Evolutionary conservation across 2,113 vertebrate genomes (phyloP), one percentile per base, ranked within the genome.

Genomic region (Steatornis caripensis): DNA sequence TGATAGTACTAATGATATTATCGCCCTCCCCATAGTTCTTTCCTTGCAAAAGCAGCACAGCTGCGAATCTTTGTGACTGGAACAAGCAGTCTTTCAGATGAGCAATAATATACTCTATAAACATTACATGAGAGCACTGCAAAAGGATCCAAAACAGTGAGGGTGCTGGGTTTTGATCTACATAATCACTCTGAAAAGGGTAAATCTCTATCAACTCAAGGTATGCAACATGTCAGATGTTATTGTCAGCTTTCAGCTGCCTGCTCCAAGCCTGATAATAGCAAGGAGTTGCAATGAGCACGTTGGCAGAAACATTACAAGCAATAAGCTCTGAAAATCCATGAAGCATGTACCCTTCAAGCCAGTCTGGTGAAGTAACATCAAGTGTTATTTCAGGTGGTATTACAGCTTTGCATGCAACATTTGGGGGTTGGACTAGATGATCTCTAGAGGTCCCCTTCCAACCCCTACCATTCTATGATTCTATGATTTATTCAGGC

Each of bases 241-340:
- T 82, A 81, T 24, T 84, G 86, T 89, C 72, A 92, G 68, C 88
- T 89, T 90, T 48, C 90, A 69, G 82, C 90, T 85, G 78, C 69
- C 74, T 95, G 74, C 82, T 74, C 78, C 0, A 0, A 90, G 87
- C 57, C 83, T 1, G 48, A 71, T 84, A 89, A 68, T 39, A 82
- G 41, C 80, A 68, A 78, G 48, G 17, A 65, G 65, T 54, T 82
- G 72, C 60, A 92, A 92, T 37, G 77, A 76, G 43, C 1, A 12
- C 30, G 45, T 65, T 70, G 46, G 80, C 86, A 92, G 89, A 64
- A 94, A 82, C 71, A 87, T 68, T 82, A 69, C 58, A 87, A 93
- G 72, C 74, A 76, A 84, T 85, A 82, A 91, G n/a, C 74, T 65
- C 65, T 91, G 54, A 41, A 81, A 95, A 85, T 84, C 46, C 2